Base-by-base conservation (phyloP, 2,888 invertebrate genomes). In the Conistra vaccinii region DNA sequence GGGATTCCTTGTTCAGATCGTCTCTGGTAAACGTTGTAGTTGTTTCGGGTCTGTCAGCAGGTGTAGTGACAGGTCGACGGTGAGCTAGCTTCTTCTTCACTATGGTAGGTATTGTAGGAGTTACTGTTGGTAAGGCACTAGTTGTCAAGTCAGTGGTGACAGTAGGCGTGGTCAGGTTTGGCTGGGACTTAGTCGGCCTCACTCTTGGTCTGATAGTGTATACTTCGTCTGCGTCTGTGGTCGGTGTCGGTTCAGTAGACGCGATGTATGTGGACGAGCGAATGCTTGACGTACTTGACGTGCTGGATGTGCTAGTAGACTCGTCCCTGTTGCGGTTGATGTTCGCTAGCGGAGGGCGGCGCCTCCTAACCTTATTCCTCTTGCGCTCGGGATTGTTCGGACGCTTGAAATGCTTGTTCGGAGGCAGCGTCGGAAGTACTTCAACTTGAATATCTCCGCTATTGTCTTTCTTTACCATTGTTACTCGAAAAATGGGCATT, bases 391-490 rank as follows among this genome's bases (percentile, higher is more conserved):
- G 81, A 45, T 92, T 88, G 71, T 88, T 92, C 0, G 96, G 96
- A 12, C 96, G 93, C 81, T 94, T 96, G 85, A 95, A 97, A 85
- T 96, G 95, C 85, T 90, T 91, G 76, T 93, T 95, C 17, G 96
- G 96, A n/a, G 96, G 94, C 32, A 97, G 89, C 7, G 96, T 97
- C 2, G 96, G 96, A n/a, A 97, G 89, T 12, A 91, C 89, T 77
- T 95, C 95, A 23, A 90, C 83, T 66, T 92, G 88, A 20, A 90
- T 82, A 26, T 94, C 92, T 76, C 91, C 92, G 72, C 89, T 91
- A 62, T 80, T 86, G 39, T 88, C 87, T 42, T 82, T 84, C n/a
- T n/a, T n/a, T n/a, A n/a, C n/a, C n/a, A n/a, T n/a, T n/a, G n/a
- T n/a, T n/a, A n/a, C n/a, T n/a, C n/a, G n/a, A n/a, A n/a, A n/a